phyloP scores from a whole-genome alignment of 2,797 vertebrate species.

The Hippocampus kuda region DNA sequence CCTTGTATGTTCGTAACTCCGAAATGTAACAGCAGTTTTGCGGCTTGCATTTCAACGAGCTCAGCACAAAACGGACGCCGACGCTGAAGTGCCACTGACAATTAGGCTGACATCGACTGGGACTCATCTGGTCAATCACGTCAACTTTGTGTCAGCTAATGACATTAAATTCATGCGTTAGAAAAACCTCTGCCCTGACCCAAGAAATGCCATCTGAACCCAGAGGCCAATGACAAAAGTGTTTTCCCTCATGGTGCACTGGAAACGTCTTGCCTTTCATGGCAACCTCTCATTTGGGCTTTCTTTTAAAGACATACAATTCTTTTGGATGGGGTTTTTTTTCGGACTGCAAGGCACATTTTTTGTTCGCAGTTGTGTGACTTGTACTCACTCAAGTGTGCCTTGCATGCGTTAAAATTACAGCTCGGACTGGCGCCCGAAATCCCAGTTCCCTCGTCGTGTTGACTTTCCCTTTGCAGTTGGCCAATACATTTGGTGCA shows the following conservation, averaged over 20 bases:
- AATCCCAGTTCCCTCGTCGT: no score
- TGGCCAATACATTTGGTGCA: no score
- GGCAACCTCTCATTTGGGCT: no score
- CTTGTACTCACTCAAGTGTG: no score
- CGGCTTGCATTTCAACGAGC: conserved; percentile 28
- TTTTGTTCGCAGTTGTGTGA: no score
- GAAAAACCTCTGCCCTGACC: conserved; percentile 26
- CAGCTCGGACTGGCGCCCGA: no score
- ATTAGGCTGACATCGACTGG: conserved; percentile 31
- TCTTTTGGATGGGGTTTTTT: no score
- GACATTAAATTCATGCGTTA: conserved; percentile 36
- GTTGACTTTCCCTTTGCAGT: no score
- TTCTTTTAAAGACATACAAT: no score
- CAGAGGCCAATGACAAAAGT: conserved; percentile 9
- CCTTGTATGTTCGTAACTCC: background rate
- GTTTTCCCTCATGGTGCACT: background rate
- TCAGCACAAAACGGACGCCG: conserved; percentile 21
- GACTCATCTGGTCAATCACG: conserved; percentile 31
- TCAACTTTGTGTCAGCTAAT: conserved; percentile 27
- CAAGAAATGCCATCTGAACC: conserved; percentile 27
- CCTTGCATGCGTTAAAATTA: no score
- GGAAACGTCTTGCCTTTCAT: no score
- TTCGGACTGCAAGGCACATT: no score
- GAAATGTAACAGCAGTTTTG: conserved; percentile 26
- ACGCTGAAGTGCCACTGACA: conserved; percentile 35